These are phyloP conservation scores for Salmo trutta DNA, from an alignment of 2,797 vertebrate genomes.

Conservation along the genomic window DNA sequence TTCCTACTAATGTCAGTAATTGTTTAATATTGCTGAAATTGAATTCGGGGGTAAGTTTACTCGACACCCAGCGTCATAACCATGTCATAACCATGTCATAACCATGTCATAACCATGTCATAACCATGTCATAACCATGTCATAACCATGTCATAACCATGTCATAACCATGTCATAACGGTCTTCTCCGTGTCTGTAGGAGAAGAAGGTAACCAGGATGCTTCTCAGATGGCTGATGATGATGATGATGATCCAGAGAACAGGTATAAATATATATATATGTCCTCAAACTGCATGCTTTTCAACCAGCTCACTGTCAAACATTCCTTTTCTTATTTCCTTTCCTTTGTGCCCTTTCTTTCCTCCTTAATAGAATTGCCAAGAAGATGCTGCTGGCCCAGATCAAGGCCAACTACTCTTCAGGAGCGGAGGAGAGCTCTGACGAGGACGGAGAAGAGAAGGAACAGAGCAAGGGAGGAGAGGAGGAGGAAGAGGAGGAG, in stretches of 20 bases:
- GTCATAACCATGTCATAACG: too few relatives aligned
- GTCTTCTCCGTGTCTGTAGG: slow-evolving; percentile 63
- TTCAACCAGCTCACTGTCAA: too few relatives aligned
- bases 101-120: too few relatives aligned
- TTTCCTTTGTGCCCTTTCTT: not conserved
- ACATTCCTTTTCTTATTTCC: too few relatives aligned
- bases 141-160: too few relatives aligned
- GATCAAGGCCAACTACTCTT: slow-evolving; percentile 96
- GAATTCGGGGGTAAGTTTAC: too few relatives aligned
- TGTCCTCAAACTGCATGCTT: too few relatives aligned
- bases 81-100: too few relatives aligned
- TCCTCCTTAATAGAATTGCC: slow-evolving; percentile 84
- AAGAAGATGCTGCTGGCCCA: slow-evolving; percentile 99
- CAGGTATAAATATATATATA: slow-evolving; percentile 86
- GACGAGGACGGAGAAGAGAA: slow-evolving; percentile 84
- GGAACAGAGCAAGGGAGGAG: slow-evolving; percentile 62
- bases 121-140: too few relatives aligned
- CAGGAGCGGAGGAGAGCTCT: slow-evolving; percentile 87
- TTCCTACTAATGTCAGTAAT: too few relatives aligned
- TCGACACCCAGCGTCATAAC: too few relatives aligned
- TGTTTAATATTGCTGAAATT: too few relatives aligned
- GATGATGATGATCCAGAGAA: slow-evolving; percentile 96
- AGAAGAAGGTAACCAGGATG: slow-evolving; percentile 84
- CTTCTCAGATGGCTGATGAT: slow-evolving; percentile 76
- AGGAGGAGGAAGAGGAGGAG: slow-evolving; percentile 24